Evolutionary conservation across 2,888 invertebrate genomes (phyloP).

Genomic region (Drosophila eohydei): DNA sequence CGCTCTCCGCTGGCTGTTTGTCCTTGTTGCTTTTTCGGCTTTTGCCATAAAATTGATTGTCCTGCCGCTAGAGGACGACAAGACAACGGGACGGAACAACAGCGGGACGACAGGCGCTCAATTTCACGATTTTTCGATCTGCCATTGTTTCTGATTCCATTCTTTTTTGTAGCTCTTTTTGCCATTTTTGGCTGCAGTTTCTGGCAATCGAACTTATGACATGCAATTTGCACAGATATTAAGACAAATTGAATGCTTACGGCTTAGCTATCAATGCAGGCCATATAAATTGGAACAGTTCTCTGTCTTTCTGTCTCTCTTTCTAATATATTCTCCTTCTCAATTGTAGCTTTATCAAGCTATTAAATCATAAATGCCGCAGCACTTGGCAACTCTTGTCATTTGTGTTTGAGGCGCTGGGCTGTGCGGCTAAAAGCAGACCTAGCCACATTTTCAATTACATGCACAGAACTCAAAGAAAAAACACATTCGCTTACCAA

Average conservation of each 20-base stretch:
- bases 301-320: not conserved
- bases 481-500: slow-evolving; percentile 7
- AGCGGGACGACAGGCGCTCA: slow-evolving; percentile 7
- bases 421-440: not conserved
- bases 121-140: slow-evolving; percentile 44
- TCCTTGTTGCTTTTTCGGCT: slow-evolving; percentile 29
- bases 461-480: slow-evolving; percentile 36
- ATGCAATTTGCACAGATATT: slow-evolving; percentile 63
- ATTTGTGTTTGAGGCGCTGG: not conserved
- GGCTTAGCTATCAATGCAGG: slow-evolving; percentile 37
- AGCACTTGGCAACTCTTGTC: not conserved
- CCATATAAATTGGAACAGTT: slow-evolving; percentile 28
- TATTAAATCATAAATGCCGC: not conserved
- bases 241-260: slow-evolving; percentile 64
- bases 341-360: not conserved
- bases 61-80: slow-evolving; percentile 34
- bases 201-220: slow-evolving; percentile 62
- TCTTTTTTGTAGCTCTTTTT: not conserved
- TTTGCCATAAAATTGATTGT: slow-evolving; percentile 67
- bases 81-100: too few relatives aligned
- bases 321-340: not conserved
- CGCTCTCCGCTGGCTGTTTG: slow-evolving; percentile 18
- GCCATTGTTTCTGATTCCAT: slow-evolving; percentile 28
- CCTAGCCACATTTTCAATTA: slow-evolving; percentile 48
- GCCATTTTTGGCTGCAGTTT: slow-evolving; percentile 39